phyloP scores from a whole-genome alignment of 35 echinoderm and acorn worm genomes.

The Hemicentrotus pulcherrimus region DNA sequence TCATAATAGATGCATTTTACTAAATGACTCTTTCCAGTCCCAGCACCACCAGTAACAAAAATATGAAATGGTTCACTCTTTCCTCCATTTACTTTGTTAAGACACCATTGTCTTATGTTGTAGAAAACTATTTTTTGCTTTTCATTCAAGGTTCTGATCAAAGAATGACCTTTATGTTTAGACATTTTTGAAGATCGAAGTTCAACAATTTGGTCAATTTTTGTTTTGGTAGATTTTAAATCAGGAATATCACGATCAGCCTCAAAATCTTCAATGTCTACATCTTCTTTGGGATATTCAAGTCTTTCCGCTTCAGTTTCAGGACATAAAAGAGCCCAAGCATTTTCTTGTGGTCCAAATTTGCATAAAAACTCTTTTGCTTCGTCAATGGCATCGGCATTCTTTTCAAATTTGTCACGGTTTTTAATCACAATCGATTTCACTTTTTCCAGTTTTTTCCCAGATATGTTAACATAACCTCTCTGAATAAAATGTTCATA shows the following conservation, averaged over 20 bases:
- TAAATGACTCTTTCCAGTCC: too few species aligned
- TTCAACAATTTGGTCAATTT: slow-evolving; percentile 10
- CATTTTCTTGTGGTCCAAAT: slow-evolving; percentile 46
- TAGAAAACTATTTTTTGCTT: too few species aligned
- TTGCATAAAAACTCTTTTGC: slow-evolving; percentile 26
- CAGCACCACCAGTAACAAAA: too few species aligned
- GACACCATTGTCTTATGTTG: too few species aligned
- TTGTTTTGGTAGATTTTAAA: slow-evolving; percentile 35
- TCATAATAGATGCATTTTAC: too few species aligned
- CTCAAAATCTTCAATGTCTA: neutral
- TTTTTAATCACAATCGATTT: slow-evolving; percentile 59
- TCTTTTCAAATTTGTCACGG: slow-evolving; percentile 18
- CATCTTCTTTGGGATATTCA: neutral
- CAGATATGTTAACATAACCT: slow-evolving; percentile 25
- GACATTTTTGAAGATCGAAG: too few species aligned
- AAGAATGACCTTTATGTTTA: too few species aligned
- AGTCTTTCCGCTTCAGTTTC: slow-evolving; percentile 62
- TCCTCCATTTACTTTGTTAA: too few species aligned
- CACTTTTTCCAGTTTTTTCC: neutral
- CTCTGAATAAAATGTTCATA: slow-evolving; percentile 52
- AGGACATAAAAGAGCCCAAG: slow-evolving; percentile 39
- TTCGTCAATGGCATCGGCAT: neutral
- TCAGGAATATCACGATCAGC: slow-evolving; percentile 57
- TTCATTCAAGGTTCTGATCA: too few species aligned
- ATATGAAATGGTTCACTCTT: too few species aligned